Percentiles rank a stretch among this genome's conserved stretches.
phyloP scores from a whole-genome alignment of 2,888 invertebrate genomes.

The Microctonus brassicae region DNA sequence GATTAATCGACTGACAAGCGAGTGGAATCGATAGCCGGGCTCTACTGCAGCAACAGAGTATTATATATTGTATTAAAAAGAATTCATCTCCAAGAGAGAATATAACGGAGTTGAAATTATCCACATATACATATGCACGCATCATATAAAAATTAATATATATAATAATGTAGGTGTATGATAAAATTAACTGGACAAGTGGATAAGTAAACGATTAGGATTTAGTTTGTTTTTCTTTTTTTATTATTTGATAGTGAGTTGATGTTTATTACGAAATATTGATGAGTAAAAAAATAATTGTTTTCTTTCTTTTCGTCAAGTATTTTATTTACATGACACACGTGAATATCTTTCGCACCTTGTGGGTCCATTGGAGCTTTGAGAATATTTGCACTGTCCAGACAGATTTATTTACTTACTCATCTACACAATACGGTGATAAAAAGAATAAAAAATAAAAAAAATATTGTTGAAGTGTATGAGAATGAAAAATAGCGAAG shows the following conservation, averaged over 20 bases:
- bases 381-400: neutral
- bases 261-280: too few relatives aligned
- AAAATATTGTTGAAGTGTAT: neutral
- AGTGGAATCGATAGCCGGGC: constrained; percentile 46
- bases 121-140: too few relatives aligned
- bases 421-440: neutral
- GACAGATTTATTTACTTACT: neutral
- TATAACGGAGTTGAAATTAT: neutral
- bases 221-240: too few relatives aligned
- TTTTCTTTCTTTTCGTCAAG: neutral
- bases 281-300: too few relatives aligned
- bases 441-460: neutral
- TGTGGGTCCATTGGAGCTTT: neutral
- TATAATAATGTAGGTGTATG: neutral
- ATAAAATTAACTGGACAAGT: too few relatives aligned
- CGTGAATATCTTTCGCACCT: constrained; percentile 16
- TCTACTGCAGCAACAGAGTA: neutral
- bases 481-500: neutral
- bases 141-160: too few relatives aligned
- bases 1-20: constrained; percentile 56
- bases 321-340: neutral
- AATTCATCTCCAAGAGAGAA: neutral
- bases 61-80: neutral
- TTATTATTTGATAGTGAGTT: too few relatives aligned
- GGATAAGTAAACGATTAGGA: too few relatives aligned